Percentiles rank a stretch among this genome's conserved stretches.
phyloP scores from a whole-genome alignment of 2,888 invertebrate species.

The Tipula helvola region DNA sequence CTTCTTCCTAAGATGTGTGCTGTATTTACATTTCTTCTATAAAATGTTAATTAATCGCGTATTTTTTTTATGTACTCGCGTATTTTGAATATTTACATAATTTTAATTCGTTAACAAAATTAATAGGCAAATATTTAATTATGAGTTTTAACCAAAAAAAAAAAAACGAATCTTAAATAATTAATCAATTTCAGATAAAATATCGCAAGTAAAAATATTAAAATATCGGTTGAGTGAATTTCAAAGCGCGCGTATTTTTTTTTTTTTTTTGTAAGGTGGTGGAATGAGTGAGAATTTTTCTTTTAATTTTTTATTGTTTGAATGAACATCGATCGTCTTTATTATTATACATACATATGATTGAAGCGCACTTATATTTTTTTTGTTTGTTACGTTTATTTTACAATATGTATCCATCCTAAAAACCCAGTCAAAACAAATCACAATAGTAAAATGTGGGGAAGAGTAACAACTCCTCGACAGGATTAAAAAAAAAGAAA shows the following conservation, averaged over 20 bases:
- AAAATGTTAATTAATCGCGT: not conserved
- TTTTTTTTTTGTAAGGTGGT: not conserved
- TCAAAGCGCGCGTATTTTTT: not conserved
- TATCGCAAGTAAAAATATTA: not conserved
- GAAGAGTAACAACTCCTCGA: not conserved
- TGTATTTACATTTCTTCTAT: not conserved
- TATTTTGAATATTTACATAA: not conserved
- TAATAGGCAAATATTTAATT: not conserved
- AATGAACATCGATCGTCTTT: not conserved
- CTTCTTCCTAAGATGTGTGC: not conserved
- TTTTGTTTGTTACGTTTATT: not conserved
- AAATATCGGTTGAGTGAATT: not conserved
- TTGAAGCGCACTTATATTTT: not conserved
- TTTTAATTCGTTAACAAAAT: not conserved
- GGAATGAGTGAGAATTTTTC: not conserved
- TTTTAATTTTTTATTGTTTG: not conserved
- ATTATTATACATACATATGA: too few relatives aligned
- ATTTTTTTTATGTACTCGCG: not conserved
- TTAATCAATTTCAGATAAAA: not conserved
- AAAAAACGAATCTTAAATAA: not conserved
- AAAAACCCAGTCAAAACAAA: not conserved
- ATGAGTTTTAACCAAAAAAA: not conserved
- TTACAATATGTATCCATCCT: not conserved
- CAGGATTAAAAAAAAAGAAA: not conserved
- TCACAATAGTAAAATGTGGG: not conserved